phyloP scores from a whole-genome alignment of 2,113 vertebrate species.

The Dicrurus megarhynchus region DNA sequence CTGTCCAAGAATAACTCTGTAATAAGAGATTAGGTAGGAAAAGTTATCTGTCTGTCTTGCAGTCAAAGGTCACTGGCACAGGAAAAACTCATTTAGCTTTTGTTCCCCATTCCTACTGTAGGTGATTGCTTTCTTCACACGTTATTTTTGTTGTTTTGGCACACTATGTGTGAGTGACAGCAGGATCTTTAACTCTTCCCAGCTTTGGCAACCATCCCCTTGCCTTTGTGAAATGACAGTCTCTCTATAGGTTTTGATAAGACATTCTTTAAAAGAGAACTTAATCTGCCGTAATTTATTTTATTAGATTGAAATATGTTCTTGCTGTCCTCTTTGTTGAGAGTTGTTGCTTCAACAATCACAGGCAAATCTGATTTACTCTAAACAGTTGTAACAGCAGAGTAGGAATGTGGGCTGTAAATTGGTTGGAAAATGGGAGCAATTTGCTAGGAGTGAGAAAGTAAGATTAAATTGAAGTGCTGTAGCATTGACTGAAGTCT shows the following conservation, averaged over 20 bases:
- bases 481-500: neutral
- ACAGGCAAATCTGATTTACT: conserved; percentile 24
- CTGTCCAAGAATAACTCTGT: neutral
- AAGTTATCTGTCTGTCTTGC: neutral
- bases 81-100: conserved; percentile 16
- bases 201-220: neutral
- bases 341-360: neutral
- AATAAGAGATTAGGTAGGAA: neutral
- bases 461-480: neutral
- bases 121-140: neutral
- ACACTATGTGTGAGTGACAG: neutral
- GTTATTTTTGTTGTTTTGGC: neutral
- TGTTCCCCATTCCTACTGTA: neutral
- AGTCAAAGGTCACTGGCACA: neutral
- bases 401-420: neutral
- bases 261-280: neutral
- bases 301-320: conserved; percentile 29
- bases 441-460: neutral
- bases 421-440: conserved; percentile 3
- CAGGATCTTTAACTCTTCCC: neutral
- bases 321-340: neutral
- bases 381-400: neutral
- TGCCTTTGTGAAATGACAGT: neutral
- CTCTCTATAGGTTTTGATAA: neutral
- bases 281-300: neutral